Base-by-base conservation (phyloP, 2,888 invertebrate species). In the Tortricodes alternella region DNA sequence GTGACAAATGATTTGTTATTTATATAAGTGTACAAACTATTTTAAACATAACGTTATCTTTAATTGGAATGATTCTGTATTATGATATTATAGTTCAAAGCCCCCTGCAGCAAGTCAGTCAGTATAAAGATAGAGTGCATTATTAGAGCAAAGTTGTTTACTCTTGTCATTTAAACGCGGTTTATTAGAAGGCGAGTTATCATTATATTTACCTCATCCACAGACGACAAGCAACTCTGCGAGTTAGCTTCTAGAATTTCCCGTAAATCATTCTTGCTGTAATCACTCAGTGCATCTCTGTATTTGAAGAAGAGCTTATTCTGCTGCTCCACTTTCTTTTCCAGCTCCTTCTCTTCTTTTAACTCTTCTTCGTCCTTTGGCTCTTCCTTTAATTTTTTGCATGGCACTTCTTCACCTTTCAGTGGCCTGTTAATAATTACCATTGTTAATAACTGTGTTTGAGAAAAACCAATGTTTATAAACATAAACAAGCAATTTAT, bases 381-480 rank as follows among this genome's bases (percentile, higher is more conserved):
- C 67, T 95, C 95, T 0, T 83, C 71, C 77, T 96, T 96, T 0
- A 93, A 64, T 76, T 96, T 96, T 66, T 96, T 96, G 0, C 92
- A 87, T 2, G 94, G 92, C 0, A 92, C 76, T 65, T 93, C 94
- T 68, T 93, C 93, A 57, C 60, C 37, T 60, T 78, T 79, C 24
- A 85, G 72, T 23, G 83, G 68, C 61, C 80, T 87, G 64, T 16
- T 71, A 71, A 16, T 48, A 38, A 37, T n/a, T 49, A 18, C 7
- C 7, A 46, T 9, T 35, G 18, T 21, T 1, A 19, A 6, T 7
- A 11, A 21, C 13, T 32, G 11, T 34, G 3, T n/a, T 7, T 27
- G 9, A 8, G 6, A 2, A 21, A 21, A 21, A 21, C 3, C 21
- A 21, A 6, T 6, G 2, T 27, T 7, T 8, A 27, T 9, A 16